Conservation (phyloP, 2,888 invertebrate species). For the Thymelicus lineola region DNA sequence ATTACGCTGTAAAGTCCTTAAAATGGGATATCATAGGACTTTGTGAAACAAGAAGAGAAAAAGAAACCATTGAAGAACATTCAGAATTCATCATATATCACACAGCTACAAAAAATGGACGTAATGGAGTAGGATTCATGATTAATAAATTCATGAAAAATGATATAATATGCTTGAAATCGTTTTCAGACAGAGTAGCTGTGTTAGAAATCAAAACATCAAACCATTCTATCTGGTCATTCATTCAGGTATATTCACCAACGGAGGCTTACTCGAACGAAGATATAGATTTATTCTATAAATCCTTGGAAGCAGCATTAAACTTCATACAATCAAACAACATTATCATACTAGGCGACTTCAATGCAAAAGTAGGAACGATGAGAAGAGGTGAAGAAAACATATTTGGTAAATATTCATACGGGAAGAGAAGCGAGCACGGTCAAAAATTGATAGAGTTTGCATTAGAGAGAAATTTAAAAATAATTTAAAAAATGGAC, state of each 20-base stretch:
- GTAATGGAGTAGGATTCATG: slow-evolving; percentile 44
- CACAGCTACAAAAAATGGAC: slow-evolving; percentile 38
- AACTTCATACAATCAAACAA: too few species aligned
- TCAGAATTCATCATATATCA: slow-evolving; percentile 44
- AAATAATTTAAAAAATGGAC: too few species aligned
- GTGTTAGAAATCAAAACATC: slow-evolving; percentile 36
- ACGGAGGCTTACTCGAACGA: slow-evolving; percentile 24
- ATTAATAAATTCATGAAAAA: slow-evolving; percentile 40
- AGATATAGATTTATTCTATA: too few species aligned
- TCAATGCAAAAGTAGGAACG: slow-evolving; percentile 37
- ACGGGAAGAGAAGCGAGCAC: too few species aligned
- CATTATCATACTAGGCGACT: slow-evolving; percentile 7
- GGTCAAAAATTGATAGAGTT: too few species aligned
- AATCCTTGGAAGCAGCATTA: too few species aligned
- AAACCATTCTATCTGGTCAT: slow-evolving; percentile 28
- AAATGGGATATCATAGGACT: slow-evolving; percentile 46
- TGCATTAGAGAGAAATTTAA: too few species aligned
- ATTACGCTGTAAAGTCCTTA: slow-evolving; percentile 36
- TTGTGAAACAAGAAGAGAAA: slow-evolving; percentile 42
- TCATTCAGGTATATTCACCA: slow-evolving; percentile 39
- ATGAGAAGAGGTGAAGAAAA: slow-evolving; percentile 11
- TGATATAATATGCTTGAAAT: slow-evolving; percentile 39
- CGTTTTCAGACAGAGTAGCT: slow-evolving; percentile 43
- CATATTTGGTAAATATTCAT: too few species aligned
- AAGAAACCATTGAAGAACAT: slow-evolving; percentile 43